Evolutionary conservation across 23 tunicate species (phyloP).

Genomic region (Aplidium turbinatum): DNA sequence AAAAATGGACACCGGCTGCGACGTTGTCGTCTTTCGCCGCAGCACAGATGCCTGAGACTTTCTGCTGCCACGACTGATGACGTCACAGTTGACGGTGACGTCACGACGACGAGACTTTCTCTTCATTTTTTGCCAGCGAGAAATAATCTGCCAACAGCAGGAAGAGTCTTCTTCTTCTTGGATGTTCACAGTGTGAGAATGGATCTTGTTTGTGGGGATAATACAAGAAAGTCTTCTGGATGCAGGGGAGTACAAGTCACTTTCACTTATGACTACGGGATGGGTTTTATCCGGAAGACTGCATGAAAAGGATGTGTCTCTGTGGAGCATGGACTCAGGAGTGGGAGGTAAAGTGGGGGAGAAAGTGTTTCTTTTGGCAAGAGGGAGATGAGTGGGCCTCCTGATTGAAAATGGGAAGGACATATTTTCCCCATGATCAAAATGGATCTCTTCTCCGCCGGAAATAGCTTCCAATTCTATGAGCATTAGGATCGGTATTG

Average conservation of each 20-base stretch:
- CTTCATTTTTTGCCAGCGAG: not conserved
- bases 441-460: not conserved
- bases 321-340: conserved; percentile 8
- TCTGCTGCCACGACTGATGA: not conserved
- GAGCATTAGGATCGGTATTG: too few relatives aligned
- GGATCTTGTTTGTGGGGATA: too few relatives aligned
- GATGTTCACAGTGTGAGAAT: not conserved
- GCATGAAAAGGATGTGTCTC: conserved; percentile 32
- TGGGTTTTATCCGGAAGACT: conserved; percentile 18
- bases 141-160: not conserved
- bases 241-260: too few relatives aligned
- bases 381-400: conserved; percentile 15
- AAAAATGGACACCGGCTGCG: not conserved
- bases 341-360: conserved; percentile 39
- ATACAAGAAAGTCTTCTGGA: too few relatives aligned
- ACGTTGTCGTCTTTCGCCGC: not conserved
- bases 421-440: not conserved
- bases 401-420: not conserved
- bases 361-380: conserved; percentile 11
- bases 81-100: conserved; percentile 8
- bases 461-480: not conserved
- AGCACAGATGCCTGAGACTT: not conserved
- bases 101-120: not conserved
- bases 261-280: too few relatives aligned
- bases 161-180: not conserved